Evolutionary conservation across 2,797 vertebrate genomes (phyloP).

Genomic region (Ctenosaura bakeri): DNA sequence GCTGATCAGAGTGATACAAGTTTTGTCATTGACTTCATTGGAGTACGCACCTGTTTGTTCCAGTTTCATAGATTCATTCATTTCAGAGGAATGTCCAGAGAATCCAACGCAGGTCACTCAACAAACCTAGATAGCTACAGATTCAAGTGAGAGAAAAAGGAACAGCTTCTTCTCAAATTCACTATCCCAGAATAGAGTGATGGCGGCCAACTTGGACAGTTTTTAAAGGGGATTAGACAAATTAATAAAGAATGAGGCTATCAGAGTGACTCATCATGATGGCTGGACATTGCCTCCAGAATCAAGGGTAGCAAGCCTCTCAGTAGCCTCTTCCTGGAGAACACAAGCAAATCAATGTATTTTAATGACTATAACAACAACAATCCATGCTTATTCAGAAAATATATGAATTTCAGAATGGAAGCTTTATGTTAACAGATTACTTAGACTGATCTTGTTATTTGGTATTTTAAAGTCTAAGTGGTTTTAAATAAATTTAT

Average conservation of each 20-base stretch:
- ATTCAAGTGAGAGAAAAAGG: neutral
- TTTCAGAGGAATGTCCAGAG: neutral
- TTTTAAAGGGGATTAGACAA: neutral
- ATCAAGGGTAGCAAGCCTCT: neutral
- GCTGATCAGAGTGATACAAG: neutral
- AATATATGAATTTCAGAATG: neutral
- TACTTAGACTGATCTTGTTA: neutral
- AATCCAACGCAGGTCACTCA: neutral
- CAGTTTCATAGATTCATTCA: neutral
- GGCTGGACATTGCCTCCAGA: neutral
- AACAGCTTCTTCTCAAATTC: neutral
- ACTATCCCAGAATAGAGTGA: neutral
- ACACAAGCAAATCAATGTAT: neutral
- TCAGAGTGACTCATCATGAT: neutral
- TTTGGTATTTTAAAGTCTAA: neutral
- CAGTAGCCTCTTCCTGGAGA: neutral
- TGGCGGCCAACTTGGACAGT: neutral
- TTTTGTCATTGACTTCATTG: neutral
- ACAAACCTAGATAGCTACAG: neutral
- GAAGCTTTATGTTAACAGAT: neutral
- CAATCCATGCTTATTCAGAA: neutral
- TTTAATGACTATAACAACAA: no score
- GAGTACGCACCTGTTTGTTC: neutral
- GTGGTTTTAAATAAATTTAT: neutral
- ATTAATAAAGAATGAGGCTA: neutral